Conservation (phyloP, 2,797 vertebrate genomes). For the Microctenopoma lineatum region DNA sequence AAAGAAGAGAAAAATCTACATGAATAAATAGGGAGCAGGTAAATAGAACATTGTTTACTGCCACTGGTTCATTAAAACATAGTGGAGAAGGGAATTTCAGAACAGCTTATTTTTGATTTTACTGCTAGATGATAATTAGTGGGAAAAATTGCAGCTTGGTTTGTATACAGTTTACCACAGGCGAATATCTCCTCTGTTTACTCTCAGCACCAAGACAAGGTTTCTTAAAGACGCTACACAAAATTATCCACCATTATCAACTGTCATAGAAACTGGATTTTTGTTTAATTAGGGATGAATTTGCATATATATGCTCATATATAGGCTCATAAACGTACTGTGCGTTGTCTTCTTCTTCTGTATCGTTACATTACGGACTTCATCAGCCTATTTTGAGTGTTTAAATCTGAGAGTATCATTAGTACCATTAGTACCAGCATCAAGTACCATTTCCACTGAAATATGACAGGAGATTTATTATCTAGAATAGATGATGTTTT, state of each 20-base stretch:
- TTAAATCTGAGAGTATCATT: not conserved
- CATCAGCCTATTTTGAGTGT: too few species aligned
- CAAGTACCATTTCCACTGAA: not conserved
- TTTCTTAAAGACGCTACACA: too few species aligned
- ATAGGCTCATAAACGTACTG: too few species aligned
- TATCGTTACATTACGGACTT: too few species aligned
- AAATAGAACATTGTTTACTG: not conserved
- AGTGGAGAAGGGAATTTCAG: constrained; percentile 5
- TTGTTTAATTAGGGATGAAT: too few species aligned
- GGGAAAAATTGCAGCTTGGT: not conserved
- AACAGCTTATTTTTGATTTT: not conserved
- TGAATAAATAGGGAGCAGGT: not conserved
- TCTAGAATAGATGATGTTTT: not conserved
- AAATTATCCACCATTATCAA: too few species aligned
- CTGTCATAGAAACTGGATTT: too few species aligned
- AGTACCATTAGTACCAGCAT: not conserved
- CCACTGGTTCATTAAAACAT: constrained; percentile 3
- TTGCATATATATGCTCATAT: too few species aligned
- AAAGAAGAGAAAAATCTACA: not conserved
- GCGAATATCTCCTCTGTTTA: not conserved
- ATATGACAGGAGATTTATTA: not conserved
- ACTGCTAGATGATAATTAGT: not conserved
- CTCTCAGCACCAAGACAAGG: not conserved
- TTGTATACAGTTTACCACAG: not conserved
- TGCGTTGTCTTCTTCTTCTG: too few species aligned